Evolutionary conservation across 2,113 vertebrate species (phyloP).

Genomic region (Egretta garzetta): DNA sequence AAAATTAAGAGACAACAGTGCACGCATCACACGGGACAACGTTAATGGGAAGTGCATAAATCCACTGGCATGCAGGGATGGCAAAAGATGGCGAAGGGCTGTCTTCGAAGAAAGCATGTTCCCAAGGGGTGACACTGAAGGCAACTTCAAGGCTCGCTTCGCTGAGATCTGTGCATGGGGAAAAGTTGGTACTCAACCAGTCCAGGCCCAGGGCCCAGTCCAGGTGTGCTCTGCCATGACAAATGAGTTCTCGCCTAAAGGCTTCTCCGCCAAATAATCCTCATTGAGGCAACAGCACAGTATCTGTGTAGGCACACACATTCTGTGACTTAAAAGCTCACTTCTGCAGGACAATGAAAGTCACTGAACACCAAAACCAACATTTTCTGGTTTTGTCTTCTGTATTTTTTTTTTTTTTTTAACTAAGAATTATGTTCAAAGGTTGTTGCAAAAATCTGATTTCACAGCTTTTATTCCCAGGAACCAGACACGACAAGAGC

Average conservation of each 20-base stretch:
- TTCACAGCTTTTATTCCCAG: slow-evolving; percentile 17
- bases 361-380: not conserved
- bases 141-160: not conserved
- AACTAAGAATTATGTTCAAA: not conserved
- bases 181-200: not conserved
- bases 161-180: not conserved
- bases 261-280: not conserved
- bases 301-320: not conserved
- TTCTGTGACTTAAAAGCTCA: not conserved
- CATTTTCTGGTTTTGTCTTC: not conserved
- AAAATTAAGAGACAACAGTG: not conserved
- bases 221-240: not conserved
- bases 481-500: not conserved
- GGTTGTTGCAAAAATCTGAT: not conserved
- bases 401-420: not conserved
- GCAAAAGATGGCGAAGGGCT: not conserved
- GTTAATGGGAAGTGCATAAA: not conserved
- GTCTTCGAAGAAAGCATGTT: not conserved
- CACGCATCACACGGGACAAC: not conserved
- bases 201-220: not conserved
- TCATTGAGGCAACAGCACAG: slow-evolving; percentile 10
- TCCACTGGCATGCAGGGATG: not conserved
- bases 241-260: not conserved
- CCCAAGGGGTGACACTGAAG: not conserved
- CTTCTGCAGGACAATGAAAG: not conserved